Evolutionary conservation across 1,140 invertebrate species (phyloP), one percentile per base, ranked within the genome.

Genomic region (Lanistes nyassanus): DNA sequence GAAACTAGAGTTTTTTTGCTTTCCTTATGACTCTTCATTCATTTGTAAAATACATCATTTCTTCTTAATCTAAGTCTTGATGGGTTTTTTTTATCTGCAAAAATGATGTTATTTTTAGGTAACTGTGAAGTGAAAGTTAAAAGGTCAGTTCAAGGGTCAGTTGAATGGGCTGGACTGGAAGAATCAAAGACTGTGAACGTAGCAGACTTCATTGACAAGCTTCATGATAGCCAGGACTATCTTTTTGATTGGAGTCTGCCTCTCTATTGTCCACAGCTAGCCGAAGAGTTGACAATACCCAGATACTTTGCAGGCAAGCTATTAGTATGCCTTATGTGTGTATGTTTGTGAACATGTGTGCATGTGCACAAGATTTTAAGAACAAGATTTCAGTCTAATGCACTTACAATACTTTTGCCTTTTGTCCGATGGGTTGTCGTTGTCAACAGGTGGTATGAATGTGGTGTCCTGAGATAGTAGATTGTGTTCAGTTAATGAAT

Each of bases 171-270:
- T 13, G 75, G 79, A 39, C 79, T 86, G 6, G 85, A 86, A 66
- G 80, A 83, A 31, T 73, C 75, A 13, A 62, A 71, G 47, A 71
- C 36, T 13, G 72, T 76, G 16, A 81, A 62, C 7, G 81, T 86
- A 29, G 73, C 71, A 67, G 81, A 80, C 3, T 84, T 81, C 58
- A 81, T 86, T 29, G 62, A 80, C 67, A 56, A 42, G 55, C 53
- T 81, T 31, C 39, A 72, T 26, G 55, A 51, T 9, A 36, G 37
- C 39, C 62, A 58, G 29, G 69, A 78, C n/a, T 86, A 86, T 74
- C 68, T 88, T 51, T 88, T 88, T 85, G 86, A 88, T 68, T 88
- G 86, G 86, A 85, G 83, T 74, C 62, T 88, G 60, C 86, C 86
- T 0, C 58, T 85, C 51, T 80, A 87, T 69, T 86, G 84, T 76